These are phyloP conservation scores for Allobates femoralis DNA, from an alignment of 2,797 vertebrate species.

Conservation along the genomic window DNA sequence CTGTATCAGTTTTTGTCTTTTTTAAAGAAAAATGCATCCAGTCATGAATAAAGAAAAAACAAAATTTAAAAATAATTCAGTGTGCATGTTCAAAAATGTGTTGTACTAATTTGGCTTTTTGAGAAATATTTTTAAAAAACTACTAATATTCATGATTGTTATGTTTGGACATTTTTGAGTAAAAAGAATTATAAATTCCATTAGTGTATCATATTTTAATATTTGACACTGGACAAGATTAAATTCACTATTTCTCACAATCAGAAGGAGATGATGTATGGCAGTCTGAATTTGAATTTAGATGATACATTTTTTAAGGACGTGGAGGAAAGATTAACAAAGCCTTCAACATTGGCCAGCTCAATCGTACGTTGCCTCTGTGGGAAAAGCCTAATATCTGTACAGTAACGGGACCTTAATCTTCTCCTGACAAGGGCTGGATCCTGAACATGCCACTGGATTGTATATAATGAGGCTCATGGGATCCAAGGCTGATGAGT, in stretches of 20 bases:
- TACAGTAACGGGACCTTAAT: conserved; percentile 42
- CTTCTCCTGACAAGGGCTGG: conserved; percentile 36
- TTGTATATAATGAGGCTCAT: conserved; percentile 57
- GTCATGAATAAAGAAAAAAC: no score
- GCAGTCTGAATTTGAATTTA: conserved; percentile 24
- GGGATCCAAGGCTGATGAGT: conserved; percentile 53
- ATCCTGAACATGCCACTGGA: conserved; percentile 51
- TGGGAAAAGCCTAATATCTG: conserved; percentile 45
- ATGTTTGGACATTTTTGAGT: no score
- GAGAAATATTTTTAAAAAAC: no score
- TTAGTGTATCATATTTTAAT: conserved; percentile 41
- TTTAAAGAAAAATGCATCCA: no score
- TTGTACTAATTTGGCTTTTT: no score
- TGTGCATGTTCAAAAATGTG: no score
- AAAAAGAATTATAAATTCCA: no score
- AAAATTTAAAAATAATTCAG: no score
- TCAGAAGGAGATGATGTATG: conserved; percentile 6
- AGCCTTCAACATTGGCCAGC: conserved; percentile 53
- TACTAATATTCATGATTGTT: no score
- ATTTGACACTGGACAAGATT: conserved; percentile 47
- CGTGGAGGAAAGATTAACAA: conserved; percentile 47
- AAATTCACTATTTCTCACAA: conserved; percentile 28
- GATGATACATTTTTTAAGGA: conserved; percentile 39
- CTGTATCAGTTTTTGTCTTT: no score
- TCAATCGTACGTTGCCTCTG: conserved; percentile 32